Percentiles rank a stretch among this genome's conserved stretches.
phyloP scores from a whole-genome alignment of 2,113 vertebrate genomes.

The Amphilophus citrinellus region DNA sequence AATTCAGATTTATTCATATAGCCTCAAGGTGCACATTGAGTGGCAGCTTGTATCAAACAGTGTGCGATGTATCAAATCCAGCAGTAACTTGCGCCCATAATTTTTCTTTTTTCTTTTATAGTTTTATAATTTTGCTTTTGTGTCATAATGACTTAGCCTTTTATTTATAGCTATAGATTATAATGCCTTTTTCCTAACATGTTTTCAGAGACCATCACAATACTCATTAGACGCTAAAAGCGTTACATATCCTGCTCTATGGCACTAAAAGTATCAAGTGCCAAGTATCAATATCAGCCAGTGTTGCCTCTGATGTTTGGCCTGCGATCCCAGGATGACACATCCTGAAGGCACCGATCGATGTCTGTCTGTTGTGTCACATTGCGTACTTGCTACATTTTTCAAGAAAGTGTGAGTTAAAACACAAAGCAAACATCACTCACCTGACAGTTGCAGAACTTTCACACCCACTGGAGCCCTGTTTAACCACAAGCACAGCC shows the following conservation, averaged over 20 bases:
- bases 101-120: not conserved
- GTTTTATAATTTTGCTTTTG: no score
- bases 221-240: not conserved
- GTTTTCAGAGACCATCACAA: not conserved
- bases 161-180: not conserved
- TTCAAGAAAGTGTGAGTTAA: fast-evolving
- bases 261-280: not conserved
- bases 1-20: no score
- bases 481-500: not conserved
- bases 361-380: not conserved
- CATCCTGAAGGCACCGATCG: not conserved
- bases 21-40: no score
- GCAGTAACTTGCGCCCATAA: not conserved
- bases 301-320: not conserved
- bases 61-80: not conserved
- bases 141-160: not conserved
- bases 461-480: not conserved
- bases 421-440: not conserved
- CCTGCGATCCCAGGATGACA: no score
- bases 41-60: not conserved
- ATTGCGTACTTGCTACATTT: not conserved
- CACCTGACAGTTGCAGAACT: not conserved
- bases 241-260: not conserved
- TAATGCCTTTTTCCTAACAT: not conserved
- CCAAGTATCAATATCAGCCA: not conserved